Conservation (phyloP, 2,888 invertebrate genomes). For the Megaustenia siamemsis region DNA sequence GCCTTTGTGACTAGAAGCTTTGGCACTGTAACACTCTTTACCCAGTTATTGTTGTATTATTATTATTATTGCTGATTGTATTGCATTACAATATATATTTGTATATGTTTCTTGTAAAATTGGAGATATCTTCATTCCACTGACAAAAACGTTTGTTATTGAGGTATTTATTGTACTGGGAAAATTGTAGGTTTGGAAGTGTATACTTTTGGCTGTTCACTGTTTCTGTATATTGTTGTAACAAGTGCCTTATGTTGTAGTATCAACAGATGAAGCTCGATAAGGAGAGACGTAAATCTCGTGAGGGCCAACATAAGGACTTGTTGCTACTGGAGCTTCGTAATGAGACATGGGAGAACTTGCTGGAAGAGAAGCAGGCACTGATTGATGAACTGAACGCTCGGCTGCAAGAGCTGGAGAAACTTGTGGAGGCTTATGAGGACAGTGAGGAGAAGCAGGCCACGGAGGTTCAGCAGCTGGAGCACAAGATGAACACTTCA, state of each 20-base stretch:
- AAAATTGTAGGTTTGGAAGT: too few species aligned
- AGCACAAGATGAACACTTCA: constrained; percentile 59
- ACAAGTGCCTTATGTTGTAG: constrained; percentile 49
- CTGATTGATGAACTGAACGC: constrained; percentile 23
- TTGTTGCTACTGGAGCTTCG: constrained; percentile 69
- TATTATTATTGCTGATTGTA: too few species aligned
- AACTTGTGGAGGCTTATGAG: constrained; percentile 68
- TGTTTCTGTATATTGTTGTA: neutral
- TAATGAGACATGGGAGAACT: constrained; percentile 69
- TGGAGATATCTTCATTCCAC: too few species aligned
- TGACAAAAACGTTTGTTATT: too few species aligned
- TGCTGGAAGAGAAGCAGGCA: constrained; percentile 69
- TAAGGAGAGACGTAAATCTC: constrained; percentile 71
- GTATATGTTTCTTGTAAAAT: too few species aligned
- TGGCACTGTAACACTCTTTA: too few species aligned
- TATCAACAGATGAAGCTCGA: constrained; percentile 68
- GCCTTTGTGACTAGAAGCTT: too few species aligned
- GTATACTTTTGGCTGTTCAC: neutral
- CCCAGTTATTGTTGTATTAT: too few species aligned
- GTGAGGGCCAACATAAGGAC: constrained; percentile 72
- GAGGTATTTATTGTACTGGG: too few species aligned
- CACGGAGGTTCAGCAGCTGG: constrained; percentile 55
- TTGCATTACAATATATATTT: too few species aligned
- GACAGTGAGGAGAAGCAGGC: constrained; percentile 67
- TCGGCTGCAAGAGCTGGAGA: constrained; percentile 64